These are phyloP conservation scores for Apogon hyalosoma DNA, from an alignment of 2,797 vertebrate species.

Conservation along the genomic window DNA sequence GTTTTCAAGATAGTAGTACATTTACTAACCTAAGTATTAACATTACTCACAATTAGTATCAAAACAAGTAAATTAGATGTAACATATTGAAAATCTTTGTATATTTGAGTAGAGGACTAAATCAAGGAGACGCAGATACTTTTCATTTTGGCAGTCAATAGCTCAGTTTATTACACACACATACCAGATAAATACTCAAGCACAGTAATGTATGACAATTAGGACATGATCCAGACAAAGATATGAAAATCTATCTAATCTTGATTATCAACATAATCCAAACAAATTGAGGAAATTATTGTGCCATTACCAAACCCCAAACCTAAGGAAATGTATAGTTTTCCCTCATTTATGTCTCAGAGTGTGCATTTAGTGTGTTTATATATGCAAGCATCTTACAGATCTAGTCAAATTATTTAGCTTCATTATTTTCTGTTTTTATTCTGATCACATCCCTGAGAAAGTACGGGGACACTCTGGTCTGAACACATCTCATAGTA, in stretches of 20 bases:
- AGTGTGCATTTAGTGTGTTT: not conserved
- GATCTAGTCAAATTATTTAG: not conserved
- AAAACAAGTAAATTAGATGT: too few species aligned
- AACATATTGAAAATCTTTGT: too few species aligned
- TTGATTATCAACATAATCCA: conserved; percentile 23
- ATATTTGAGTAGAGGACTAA: too few species aligned
- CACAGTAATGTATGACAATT: conserved; percentile 46
- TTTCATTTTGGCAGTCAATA: conserved; percentile 56
- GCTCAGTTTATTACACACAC: conserved; percentile 76
- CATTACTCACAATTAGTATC: too few species aligned
- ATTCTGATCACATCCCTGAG: conserved; percentile 76
- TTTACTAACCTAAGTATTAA: too few species aligned
- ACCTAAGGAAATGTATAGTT: conserved; percentile 15
- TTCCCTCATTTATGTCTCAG: not conserved
- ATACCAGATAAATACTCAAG: conserved; percentile 67
- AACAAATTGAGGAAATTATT: conserved; percentile 24
- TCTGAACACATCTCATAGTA: conserved; percentile 20
- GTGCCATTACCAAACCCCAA: conserved; percentile 25
- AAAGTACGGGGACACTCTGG: conserved; percentile 33
- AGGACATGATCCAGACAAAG: conserved; percentile 50
- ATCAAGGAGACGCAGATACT: not conserved
- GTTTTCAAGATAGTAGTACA: too few species aligned
- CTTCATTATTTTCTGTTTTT: conserved; percentile 6
- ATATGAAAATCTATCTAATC: conserved; percentile 38
- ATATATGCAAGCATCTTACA: not conserved